Percentiles rank a stretch among this genome's conserved stretches.
Evolutionary conservation across 2,888 invertebrate species (phyloP).

Genomic region (Drosophila testacea): DNA sequence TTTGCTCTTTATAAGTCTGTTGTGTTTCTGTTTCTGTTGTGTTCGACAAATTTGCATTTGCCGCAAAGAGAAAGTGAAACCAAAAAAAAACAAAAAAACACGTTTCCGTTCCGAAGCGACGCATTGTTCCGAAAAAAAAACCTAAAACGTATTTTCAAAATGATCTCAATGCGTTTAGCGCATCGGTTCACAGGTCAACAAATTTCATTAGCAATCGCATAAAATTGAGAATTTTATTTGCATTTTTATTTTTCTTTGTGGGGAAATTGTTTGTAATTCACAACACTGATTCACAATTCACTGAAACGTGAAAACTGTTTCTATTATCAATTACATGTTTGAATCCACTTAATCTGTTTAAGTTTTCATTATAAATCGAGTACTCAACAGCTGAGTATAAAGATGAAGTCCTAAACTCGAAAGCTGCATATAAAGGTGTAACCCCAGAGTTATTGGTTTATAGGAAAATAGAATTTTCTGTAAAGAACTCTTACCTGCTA

Average conservation of each 20-base stretch:
- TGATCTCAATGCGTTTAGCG: constrained; percentile 24
- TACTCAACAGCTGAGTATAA: neutral
- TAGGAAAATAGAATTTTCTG: neutral
- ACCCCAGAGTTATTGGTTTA: neutral
- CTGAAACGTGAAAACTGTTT: neutral
- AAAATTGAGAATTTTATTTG: neutral
- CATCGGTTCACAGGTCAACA: constrained; percentile 15
- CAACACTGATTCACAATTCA: no score
- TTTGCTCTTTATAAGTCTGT: constrained; percentile 33
- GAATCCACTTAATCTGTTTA: neutral
- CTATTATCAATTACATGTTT: neutral
- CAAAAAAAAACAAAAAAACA: constrained; percentile 26
- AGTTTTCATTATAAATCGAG: neutral
- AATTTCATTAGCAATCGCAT: neutral
- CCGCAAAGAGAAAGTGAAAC: constrained; percentile 47
- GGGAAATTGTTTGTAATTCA: neutral
- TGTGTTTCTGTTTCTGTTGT: constrained; percentile 23
- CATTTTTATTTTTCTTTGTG: neutral
- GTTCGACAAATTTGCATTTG: constrained; percentile 51
- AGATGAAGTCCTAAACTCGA: neutral
- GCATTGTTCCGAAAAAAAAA: constrained; percentile 37
- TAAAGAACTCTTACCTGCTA: neutral
- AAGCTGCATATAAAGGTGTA: neutral
- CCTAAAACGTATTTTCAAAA: constrained; percentile 38
- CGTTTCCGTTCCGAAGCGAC: constrained; percentile 40